phyloP scores from a whole-genome alignment of 1,140 invertebrate species.

The Platyura marginata region DNA sequence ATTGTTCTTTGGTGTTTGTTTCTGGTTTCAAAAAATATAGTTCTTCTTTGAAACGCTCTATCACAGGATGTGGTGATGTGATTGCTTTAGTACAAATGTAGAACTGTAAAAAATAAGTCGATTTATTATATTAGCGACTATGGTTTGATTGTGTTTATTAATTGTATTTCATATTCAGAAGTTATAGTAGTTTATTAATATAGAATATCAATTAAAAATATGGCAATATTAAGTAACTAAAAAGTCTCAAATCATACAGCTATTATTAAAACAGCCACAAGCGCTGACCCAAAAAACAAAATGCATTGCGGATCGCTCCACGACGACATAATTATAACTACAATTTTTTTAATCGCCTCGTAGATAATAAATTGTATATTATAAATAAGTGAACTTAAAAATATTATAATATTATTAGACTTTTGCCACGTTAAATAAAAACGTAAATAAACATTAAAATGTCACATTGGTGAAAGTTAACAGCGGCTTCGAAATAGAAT shows the following conservation, averaged over 20 bases:
- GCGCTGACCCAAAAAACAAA: slow-evolving; percentile 6
- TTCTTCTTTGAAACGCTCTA: slow-evolving; percentile 51
- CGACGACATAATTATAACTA: background rate
- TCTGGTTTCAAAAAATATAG: slow-evolving; percentile 52
- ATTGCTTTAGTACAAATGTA: slow-evolving; percentile 33
- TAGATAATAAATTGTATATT: background rate
- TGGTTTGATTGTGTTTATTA: slow-evolving; percentile 7
- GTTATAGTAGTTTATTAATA: too few relatives aligned
- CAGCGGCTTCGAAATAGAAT: too few relatives aligned
- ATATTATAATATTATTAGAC: too few relatives aligned
- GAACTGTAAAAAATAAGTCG: slow-evolving; percentile 28
- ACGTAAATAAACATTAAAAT: too few relatives aligned
- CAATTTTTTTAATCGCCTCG: background rate
- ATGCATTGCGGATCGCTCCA: slow-evolving; percentile 3
- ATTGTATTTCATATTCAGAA: too few relatives aligned
- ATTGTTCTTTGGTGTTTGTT: slow-evolving; percentile 33
- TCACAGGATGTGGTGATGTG: slow-evolving; percentile 45
- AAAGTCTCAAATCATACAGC: slow-evolving; percentile 7
- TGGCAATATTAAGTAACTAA: slow-evolving; percentile 7
- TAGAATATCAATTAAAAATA: slow-evolving; percentile 7
- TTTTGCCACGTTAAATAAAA: too few relatives aligned
- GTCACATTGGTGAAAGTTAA: too few relatives aligned
- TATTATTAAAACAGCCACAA: slow-evolving; percentile 3
- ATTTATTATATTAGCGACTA: slow-evolving; percentile 3
- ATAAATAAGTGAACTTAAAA: too few relatives aligned